Evolutionary conservation across 2,888 invertebrate genomes (phyloP), one percentile per base, ranked within the genome.

Genomic region (Rhabditoides inermis): DNA sequence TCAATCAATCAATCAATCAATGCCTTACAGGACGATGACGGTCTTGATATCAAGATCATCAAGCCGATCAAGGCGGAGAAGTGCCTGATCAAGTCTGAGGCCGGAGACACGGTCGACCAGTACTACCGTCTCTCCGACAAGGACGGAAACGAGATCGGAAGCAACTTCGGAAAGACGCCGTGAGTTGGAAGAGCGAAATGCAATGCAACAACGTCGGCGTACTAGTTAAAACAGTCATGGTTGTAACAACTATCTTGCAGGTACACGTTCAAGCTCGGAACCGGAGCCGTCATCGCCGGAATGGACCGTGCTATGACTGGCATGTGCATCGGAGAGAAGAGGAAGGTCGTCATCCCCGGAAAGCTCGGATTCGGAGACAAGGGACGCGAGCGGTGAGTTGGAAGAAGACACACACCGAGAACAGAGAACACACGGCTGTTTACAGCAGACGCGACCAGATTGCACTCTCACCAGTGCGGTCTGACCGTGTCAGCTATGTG

Each of bases 271-370:
- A 73, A 69, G 30, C 63, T 74, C 32, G 74, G 74, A 46, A 62
- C 56, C 36, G 66, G 60, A 50, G 71, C 72, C 54, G 74, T 74
- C 7, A 74, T 74, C 55, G 55, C 65, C 6, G 74, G 75, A 49
- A 74, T 74, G 74, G 74, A 74, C 40, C 59, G 71, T 37, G 70
- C 70, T 5, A 68, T 68, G 67, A 70, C 68, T 36, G 73, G 72
- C 44, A 73, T 73, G 74, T 74, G 74, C 54, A 62, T 72, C 36
- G 74, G 74, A 45, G 74, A 74, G 57, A 73, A 74, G 63, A 60
- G 74, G 52, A 74, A 72, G 61, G 75, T 74, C 35, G 70, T 71
- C 45, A 74, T 74, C 50, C 74, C 74, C 18, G 60, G 63, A 41
- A 59, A 57, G 30, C 65, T 74, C 46, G 75, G 74, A 46, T 74